Evolutionary conservation across 1,140 invertebrate species (phyloP), one percentile per base, ranked within the genome.

Genomic region (Euura saliciscinereae): DNA sequence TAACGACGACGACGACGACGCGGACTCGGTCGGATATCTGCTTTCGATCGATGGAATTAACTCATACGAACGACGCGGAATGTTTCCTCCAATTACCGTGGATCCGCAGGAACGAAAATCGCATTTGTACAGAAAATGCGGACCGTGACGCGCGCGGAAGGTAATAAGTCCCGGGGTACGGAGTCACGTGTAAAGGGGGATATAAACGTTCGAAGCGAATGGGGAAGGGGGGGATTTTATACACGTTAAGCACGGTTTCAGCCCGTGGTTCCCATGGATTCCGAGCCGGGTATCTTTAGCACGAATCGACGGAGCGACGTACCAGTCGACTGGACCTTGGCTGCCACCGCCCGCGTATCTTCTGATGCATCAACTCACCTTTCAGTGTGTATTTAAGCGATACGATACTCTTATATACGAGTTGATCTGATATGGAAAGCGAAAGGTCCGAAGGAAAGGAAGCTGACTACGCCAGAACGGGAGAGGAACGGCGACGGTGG

Each of bases 371-470:
- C 86, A 84, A 85, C 86, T 87, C 86, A 87, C 86, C 86, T 87
- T 87, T 87, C 86, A 87, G 86, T 87, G 86, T 85, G 86, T 87
- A 87, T 87, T 87, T 87, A 87, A 87, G 86, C 86, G 86, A 87
- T 87, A 87, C 86, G 10, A 59, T 59, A 59, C 51, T 28, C 28
- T 28, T 87, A 86, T 87, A 86, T 86, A 87, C 86, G 85, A 83
- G 84, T 59, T 83, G 85, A 87, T 87, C 86, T 87, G 86, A 87
- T 87, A 87, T 86, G 85, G 78, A 85, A 81, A 82, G 80, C 80
- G 79, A 83, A 80, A 80, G 78, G 78, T 75, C 77, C 78, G 76
- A 59, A 59, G 51, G 51, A n/a, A 59, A 59, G 51, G 51, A 8
- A 59, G 51, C 28, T 28, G 28, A 28, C 28, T 28, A 1, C 28